phyloP scores from a whole-genome alignment of 2,888 invertebrate genomes.

The Unio pictorum region DNA sequence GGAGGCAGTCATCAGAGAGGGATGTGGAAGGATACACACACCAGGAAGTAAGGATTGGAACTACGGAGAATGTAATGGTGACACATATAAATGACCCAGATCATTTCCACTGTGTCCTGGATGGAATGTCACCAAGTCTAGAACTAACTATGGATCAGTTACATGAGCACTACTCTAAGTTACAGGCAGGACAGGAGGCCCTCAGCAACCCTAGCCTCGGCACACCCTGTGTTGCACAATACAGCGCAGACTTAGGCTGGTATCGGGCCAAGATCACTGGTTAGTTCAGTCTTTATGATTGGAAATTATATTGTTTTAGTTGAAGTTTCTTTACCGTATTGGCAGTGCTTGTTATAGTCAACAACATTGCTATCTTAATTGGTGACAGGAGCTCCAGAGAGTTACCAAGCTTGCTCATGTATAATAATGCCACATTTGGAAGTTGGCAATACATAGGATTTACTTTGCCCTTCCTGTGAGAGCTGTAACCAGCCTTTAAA shows the following conservation, averaged over 20 bases:
- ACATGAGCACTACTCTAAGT: conserved; percentile 39
- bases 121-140: conserved; percentile 36
- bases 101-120: conserved; percentile 52
- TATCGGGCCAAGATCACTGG: conserved; percentile 59
- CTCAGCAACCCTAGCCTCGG: conserved; percentile 36
- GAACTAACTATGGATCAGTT: conserved; percentile 49
- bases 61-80: conserved; percentile 50
- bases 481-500: no score
- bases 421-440: no score
- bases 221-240: conserved; percentile 55
- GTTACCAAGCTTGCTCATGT: no score
- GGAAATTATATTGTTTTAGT: no score
- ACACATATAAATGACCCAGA: conserved; percentile 56
- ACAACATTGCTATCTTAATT: no score
- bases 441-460: no score
- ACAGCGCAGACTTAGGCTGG: conserved; percentile 54
- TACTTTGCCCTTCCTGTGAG: no score
- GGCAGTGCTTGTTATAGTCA: no score
- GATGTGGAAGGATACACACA: conserved; percentile 13
- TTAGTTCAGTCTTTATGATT: conserved; percentile 11
- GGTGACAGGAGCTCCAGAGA: no score
- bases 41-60: conserved; percentile 31
- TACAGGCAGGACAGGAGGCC: conserved; percentile 33
- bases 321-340: no score
- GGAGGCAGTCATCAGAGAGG: no score